Evolutionary conservation across 1,140 invertebrate species (phyloP).

Genomic region (Ctenoplectra terminalis): DNA sequence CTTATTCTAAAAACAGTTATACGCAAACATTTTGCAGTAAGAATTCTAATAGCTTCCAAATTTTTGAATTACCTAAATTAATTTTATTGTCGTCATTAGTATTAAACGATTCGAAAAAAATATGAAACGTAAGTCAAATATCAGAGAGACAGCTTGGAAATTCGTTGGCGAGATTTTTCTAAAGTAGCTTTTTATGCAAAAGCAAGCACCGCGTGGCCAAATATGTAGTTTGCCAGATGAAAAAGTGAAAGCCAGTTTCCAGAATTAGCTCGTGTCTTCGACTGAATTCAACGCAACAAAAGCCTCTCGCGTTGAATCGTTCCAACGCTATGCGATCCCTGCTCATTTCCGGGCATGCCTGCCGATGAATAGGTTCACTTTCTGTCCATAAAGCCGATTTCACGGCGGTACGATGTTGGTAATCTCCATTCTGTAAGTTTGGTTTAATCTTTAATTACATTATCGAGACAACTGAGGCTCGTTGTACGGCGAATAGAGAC

Average conservation of each 20-base stretch:
- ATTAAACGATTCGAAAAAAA: too few species aligned
- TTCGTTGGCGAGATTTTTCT: neutral
- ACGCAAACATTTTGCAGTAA: too few species aligned
- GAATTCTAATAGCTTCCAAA: too few species aligned
- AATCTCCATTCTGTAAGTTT: conserved; percentile 28
- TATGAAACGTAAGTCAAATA: too few species aligned
- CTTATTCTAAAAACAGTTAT: too few species aligned
- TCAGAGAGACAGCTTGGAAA: too few species aligned
- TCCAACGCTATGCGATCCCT: neutral
- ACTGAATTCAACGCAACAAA: neutral
- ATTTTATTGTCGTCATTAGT: too few species aligned
- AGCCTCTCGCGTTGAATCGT: neutral
- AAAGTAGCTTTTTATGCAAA: neutral
- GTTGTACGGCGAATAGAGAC: neutral
- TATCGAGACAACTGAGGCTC: neutral
- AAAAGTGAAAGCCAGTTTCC: neutral
- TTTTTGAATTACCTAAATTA: too few species aligned
- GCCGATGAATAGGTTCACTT: conserved; percentile 21
- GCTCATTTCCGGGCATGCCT: conserved; percentile 1
- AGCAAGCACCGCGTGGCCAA: neutral
- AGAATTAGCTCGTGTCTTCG: neutral
- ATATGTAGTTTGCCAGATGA: neutral
- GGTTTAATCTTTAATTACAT: conserved; percentile 46
- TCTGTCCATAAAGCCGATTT: conserved; percentile 14
- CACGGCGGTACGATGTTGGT: neutral